Evolutionary conservation across 2,797 vertebrate species (phyloP).

Genomic region (Lutjanus argentimaculatus): DNA sequence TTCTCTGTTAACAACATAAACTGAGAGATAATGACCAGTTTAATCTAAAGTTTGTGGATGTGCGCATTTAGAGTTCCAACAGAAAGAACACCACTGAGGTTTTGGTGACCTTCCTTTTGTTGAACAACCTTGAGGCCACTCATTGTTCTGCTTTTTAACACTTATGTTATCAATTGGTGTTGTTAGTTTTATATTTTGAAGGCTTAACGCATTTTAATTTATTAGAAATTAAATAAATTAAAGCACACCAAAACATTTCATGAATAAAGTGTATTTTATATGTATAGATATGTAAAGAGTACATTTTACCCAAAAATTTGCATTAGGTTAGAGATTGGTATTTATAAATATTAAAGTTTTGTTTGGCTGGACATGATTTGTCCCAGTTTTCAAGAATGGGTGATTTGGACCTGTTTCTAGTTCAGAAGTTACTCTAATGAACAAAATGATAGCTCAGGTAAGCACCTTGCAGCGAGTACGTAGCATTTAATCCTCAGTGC

Average conservation of each 20-base stretch:
- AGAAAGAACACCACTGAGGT: neutral
- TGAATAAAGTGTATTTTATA: no score
- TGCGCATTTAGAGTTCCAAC: neutral
- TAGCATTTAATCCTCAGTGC: conserved; percentile 1
- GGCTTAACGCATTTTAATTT: no score
- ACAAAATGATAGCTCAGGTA: neutral
- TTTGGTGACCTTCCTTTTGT: neutral
- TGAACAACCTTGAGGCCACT: neutral
- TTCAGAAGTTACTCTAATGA: neutral
- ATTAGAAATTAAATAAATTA: no score
- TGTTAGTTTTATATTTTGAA: no score
- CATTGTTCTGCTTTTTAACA: neutral
- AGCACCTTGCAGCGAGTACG: conserved; percentile 4
- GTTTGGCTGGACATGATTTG: no score
- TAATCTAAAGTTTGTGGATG: neutral
- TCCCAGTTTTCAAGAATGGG: no score
- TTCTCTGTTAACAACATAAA: neutral
- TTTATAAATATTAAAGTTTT: no score
- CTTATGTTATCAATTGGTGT: no score
- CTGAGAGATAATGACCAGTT: neutral
- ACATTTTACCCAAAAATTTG: no score
- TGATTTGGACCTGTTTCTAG: neutral
- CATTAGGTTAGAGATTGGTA: no score
- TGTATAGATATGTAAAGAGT: no score
- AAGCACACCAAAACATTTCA: no score